Evolutionary conservation across 2,888 invertebrate genomes (phyloP), one percentile per base, ranked within the genome.

Genomic region (Drosophila tripunctata): DNA sequence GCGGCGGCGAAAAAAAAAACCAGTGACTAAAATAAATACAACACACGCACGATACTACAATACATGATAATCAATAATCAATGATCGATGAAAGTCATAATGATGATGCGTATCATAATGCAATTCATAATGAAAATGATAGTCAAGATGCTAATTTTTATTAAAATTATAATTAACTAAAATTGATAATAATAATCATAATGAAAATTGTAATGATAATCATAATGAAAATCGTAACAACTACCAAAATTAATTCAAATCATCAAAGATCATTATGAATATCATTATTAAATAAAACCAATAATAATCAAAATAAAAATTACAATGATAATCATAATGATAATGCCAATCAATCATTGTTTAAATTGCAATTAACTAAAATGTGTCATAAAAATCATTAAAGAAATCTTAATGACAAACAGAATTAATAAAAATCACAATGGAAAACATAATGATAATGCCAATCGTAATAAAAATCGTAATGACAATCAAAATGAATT

Each of bases 21-120:
- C 73, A 64, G 71, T 73, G 68, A 72, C 71, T 72, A 72, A 58
- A 73, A 73, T 84, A 81, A 81, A 81, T 81, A 81, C 76, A 84
- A 71, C 51, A 65, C 55, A 27, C 66, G 62, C 68, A 50, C 54
- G 44, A 40, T 52, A 43, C n/a, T n/a, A n/a, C n/a, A n/a, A n/a
- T n/a, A 44, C 31, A 55, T 17, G 52, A 24, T 31, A 36, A 48
- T 35, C 48, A 6, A 31, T 22, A 36, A 43, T 56, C 38, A 47
- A 15, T 41, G 4, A 8, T 14, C 27, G n/a, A n/a, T n/a, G n/a
- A n/a, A n/a, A 36, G 17, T 17, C 15, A 4, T 17, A 36, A 10
- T 36, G 15, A 41, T 2, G n/a, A 35, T 35, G 2, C 6, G 8
- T 8, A 27, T 3, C 27, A 27, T 27, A 10, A 27, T 27, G 27